Base-by-base conservation (phyloP, 2,113 vertebrate species). In the Pelecanoides urinatrix region DNA sequence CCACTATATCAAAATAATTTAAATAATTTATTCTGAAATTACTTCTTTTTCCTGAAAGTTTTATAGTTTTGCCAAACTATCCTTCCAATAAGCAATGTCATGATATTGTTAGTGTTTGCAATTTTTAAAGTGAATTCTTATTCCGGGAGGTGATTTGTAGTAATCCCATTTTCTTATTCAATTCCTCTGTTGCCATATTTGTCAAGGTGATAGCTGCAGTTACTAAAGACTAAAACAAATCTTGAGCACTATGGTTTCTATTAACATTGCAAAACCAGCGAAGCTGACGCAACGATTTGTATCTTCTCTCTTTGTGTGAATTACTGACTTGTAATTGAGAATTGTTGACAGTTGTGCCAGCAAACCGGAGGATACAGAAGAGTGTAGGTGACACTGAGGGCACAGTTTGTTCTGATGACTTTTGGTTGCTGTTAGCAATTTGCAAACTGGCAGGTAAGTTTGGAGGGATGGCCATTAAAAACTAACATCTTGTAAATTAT, bases 341-440 rank as follows among this genome's bases (percentile, higher is more conserved):
- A 66, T 34, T 71, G 27, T 55, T 89, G 73, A 67, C 88, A 71
- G 26, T 67, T 74, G n/a, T 86, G 56, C 56, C 29, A 34, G 25
- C 59, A 75, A 10, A 21, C 7, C 0, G 0, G 12, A n/a, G 10
- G 11, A n/a, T 49, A 40, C 27, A 50, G 40, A 47, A 63, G 26
- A 29, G 38, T 12, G 16, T 47, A 82, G 61, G 49, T 85, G 91
- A 91, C 40, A 20, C 52, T 2, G 3, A 81, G 81, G 27, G 34
- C 2, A 5, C 38, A 44, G 52, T 59, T 89, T 77, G 29, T 84
- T 85, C 65, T 84, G 40, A 38, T 0, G 9, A 16, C 61, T 77
- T 92, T 62, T 40, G 78, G 32, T 87, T 89, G 73, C 73, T 81
- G 34, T 87, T 81, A 81, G 56, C 36, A 68, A 34, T 87, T 92